Conservation (phyloP, 2,113 vertebrate species). For the Lathamus discolor region DNA sequence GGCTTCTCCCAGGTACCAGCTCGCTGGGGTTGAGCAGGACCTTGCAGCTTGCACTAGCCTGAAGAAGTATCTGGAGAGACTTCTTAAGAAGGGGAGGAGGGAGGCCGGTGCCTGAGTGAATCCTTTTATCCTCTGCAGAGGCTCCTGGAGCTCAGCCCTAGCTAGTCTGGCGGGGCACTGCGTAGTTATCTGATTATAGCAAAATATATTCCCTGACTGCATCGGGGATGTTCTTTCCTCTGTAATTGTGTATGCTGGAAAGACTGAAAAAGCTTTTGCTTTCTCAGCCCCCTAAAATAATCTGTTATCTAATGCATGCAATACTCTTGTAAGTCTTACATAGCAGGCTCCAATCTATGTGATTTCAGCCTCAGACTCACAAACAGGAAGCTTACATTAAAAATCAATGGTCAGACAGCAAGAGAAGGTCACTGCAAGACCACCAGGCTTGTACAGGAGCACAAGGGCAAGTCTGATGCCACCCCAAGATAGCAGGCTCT, state of each 20-base stretch:
- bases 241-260: neutral
- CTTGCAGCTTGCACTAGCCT: neutral
- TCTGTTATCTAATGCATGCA: neutral
- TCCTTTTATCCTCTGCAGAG: constrained; percentile 8
- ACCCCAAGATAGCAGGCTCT: neutral
- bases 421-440: neutral
- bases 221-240: neutral
- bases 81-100: neutral
- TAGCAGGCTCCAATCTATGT: neutral
- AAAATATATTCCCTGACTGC: neutral
- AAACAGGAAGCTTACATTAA: neutral
- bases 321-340: neutral
- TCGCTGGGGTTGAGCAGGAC: neutral
- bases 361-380: neutral
- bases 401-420: neutral
- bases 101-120: neutral
- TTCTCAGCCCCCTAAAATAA: neutral
- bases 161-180: neutral
- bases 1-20: neutral
- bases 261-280: neutral
- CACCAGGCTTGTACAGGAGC: neutral
- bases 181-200: neutral
- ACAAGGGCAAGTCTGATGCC: neutral
- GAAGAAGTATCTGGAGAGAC: neutral
- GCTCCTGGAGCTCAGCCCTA: neutral